A percentile compares a stretch with the other conserved stretches of the same genome.
phyloP scores from a whole-genome alignment of 2,113 vertebrate genomes.

The Tauraco erythrolophus region DNA sequence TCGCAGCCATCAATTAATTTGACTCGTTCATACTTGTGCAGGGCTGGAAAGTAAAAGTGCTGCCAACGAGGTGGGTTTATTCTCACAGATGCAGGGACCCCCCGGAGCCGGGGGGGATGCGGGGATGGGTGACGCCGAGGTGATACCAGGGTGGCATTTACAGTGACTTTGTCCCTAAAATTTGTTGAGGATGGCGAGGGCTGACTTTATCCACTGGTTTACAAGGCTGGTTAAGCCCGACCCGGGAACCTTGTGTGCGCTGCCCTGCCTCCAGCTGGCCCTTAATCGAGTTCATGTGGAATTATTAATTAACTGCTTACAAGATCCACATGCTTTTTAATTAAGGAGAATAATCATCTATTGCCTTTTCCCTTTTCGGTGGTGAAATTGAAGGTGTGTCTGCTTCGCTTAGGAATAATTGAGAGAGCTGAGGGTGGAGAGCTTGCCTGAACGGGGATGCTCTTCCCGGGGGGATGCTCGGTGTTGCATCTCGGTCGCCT shows the following conservation, averaged over 20 bases:
- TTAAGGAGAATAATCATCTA: not conserved
- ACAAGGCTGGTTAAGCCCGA: not conserved
- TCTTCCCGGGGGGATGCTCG: not conserved
- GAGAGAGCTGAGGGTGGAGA: not conserved
- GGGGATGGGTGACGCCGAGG: not conserved
- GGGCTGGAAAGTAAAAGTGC: not conserved
- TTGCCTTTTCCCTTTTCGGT: not conserved
- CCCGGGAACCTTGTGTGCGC: accelerated
- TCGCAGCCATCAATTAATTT: not conserved
- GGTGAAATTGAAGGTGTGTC: not conserved
- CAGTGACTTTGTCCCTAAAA: not conserved
- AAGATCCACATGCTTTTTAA: not conserved
- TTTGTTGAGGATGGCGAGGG: too few relatives aligned
- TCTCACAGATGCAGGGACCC: accelerated
- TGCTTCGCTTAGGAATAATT: not conserved
- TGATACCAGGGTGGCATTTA: not conserved
- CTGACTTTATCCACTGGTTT: not conserved
- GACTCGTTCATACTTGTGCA: not conserved
- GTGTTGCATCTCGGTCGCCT: not conserved
- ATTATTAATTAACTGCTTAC: constrained; percentile 31
- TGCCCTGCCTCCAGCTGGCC: not conserved
- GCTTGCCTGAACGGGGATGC: not conserved
- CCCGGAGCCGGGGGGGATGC: too few relatives aligned
- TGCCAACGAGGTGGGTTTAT: not conserved
- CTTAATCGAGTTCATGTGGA: not conserved